These are phyloP conservation scores for Poeciliopsis prolifica DNA, from an alignment of 2,113 vertebrate species.

Conservation along the genomic window DNA sequence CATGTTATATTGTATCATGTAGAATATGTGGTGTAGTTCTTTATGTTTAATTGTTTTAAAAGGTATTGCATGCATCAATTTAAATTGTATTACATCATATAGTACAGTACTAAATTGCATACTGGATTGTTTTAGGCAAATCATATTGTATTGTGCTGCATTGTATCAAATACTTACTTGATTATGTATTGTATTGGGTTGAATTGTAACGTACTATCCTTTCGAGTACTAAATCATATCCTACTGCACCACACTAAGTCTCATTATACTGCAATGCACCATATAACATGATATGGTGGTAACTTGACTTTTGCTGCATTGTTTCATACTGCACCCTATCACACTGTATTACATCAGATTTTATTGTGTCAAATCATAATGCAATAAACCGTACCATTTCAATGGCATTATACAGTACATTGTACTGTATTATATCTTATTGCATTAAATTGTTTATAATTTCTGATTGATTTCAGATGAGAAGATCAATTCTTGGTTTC, in stretches of 20 bases:
- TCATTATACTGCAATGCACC: no score
- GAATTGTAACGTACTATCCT: no score
- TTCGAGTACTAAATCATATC: no score
- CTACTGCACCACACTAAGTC: no score
- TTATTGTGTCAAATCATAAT: not conserved
- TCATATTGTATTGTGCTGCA: not conserved
- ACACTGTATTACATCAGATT: not conserved
- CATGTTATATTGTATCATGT: no score
- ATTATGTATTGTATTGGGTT: no score
- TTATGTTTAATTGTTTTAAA: no score
- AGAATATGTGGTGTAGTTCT: no score
- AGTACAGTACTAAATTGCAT: not conserved
- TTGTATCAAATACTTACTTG: not conserved
- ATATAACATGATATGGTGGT: no score
- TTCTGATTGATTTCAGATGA: not conserved
- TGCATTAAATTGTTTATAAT: not conserved
- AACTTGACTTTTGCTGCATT: not conserved
- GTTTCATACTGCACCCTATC: not conserved
- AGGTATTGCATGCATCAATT: no score
- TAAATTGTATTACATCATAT: not conserved
- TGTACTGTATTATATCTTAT: not conserved
- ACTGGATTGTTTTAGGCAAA: not conserved
- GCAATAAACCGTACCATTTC: not conserved
- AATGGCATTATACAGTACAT: not conserved
- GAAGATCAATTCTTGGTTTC: not conserved